phyloP scores from a whole-genome alignment of 2,888 invertebrate species.

The Cephus spinipes region DNA sequence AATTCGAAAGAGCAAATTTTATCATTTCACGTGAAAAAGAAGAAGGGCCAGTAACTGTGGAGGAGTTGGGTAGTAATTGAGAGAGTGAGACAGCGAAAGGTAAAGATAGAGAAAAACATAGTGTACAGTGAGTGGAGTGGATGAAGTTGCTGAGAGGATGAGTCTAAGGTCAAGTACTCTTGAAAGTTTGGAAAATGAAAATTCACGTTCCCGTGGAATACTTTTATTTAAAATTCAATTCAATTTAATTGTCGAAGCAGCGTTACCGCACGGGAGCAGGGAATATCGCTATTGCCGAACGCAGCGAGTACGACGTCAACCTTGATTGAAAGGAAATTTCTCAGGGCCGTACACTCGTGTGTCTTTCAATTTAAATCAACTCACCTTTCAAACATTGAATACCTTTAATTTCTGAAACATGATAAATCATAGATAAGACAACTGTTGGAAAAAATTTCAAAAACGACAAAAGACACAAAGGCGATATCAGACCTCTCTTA shows the following conservation, averaged over 20 bases:
- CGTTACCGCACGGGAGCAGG: background rate
- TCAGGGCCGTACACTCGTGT: background rate
- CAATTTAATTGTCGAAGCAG: background rate
- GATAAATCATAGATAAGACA: too few species aligned
- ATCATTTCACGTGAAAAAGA: slow-evolving; percentile 15
- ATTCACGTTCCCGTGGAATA: slow-evolving; percentile 1
- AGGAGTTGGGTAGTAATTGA: background rate
- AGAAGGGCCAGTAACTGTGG: background rate
- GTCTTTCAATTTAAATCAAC: too few species aligned
- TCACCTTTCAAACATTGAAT: too few species aligned
- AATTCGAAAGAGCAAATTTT: slow-evolving; percentile 26
- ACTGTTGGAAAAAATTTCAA: too few species aligned
- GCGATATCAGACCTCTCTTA: too few species aligned
- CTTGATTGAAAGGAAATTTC: background rate
- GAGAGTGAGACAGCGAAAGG: background rate
- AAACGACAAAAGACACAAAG: too few species aligned
- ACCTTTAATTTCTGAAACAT: too few species aligned
- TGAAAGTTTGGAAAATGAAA: slow-evolving; percentile 18
- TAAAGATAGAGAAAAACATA: background rate
- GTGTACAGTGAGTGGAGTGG: background rate
- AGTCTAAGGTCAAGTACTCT: slow-evolving; percentile 23
- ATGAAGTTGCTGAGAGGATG: background rate
- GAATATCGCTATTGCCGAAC: background rate
- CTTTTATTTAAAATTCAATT: background rate
- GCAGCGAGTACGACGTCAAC: background rate